Evolutionary conservation across 2,888 invertebrate genomes (phyloP), one percentile per base, ranked within the genome.

Genomic region (Steromphala cineraria): DNA sequence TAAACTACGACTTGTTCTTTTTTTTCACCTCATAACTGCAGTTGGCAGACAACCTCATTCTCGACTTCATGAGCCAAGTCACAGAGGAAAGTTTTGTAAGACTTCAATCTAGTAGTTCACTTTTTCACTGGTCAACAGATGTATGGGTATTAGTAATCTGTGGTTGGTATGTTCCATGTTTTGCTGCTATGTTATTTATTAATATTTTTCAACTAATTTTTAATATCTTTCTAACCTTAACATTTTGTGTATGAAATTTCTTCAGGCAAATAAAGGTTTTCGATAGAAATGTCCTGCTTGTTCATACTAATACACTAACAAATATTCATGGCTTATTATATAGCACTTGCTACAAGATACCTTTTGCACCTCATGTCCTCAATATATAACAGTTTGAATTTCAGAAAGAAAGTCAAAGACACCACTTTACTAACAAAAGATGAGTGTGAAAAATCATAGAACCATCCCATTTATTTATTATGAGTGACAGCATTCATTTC

Each of bases 1-100:
- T 86, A 87, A 87, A 88, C 84, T 80, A 82, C 87, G 74, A 84
- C 80, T 85, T 83, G 84, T 86, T 86, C 85, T 86, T 87, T 86
- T 84, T 82, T 83, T 81, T 82, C 77, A 83, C 52, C 24, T 52
- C 24, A 53, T 24, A 52, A 75, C 52, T 83, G 80, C 84, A 82
- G 84, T 78, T 81, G 80, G 77, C 82, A 71, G 85, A 82, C 84
- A 86, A 85, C 46, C 46, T 88, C 85, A 81, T 83, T 86, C 81
- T 84, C 83, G 71, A 80, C 81, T 85, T 83, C 79, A 81, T 82
- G 78, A 53, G 19, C 62, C 28, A 76, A 67, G 53, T 77, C 79
- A 71, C 80, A 75, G 36, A 56, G 67, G 28, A 75, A 52, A 28
- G 36, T 53, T 78, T 75, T 40, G 67, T 81, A 76, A 53, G 28